Evolutionary conservation across 2,797 vertebrate species (phyloP).

Genomic region (Toxotes lorentzi): DNA sequence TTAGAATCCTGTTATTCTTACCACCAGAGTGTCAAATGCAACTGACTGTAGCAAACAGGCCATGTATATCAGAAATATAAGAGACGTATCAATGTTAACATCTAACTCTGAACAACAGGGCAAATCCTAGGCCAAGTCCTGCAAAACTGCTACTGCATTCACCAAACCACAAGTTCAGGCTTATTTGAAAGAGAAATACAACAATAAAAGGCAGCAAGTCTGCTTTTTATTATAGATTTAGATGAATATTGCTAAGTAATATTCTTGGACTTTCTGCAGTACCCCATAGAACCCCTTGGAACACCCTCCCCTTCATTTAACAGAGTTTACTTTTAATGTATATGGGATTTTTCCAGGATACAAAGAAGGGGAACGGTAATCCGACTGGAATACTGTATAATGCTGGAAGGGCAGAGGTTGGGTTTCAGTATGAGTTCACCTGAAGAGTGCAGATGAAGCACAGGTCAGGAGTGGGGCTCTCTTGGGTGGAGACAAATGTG

Average conservation of each 20-base stretch:
- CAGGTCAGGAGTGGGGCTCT: slow-evolving; percentile 3
- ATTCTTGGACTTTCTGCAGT: slow-evolving; percentile 24
- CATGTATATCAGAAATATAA: too few species aligned
- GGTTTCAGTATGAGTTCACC: slow-evolving; percentile 18
- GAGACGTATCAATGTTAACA: background rate
- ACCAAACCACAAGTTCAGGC: background rate
- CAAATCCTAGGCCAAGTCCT: too few species aligned
- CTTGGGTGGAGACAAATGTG: background rate
- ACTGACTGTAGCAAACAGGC: too few species aligned
- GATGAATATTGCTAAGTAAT: slow-evolving; percentile 27
- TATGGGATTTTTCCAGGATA: slow-evolving; percentile 34
- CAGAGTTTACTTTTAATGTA: slow-evolving; percentile 48
- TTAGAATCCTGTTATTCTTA: too few species aligned
- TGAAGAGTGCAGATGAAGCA: slow-evolving; percentile 16
- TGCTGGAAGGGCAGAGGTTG: slow-evolving; percentile 7
- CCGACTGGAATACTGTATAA: slow-evolving; percentile 4
- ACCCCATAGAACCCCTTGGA: background rate
- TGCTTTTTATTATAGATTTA: slow-evolving; percentile 16
- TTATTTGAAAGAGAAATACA: slow-evolving; percentile 16
- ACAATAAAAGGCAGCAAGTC: background rate
- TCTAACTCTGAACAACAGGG: background rate
- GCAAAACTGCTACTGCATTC: background rate
- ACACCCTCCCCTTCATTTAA: slow-evolving; percentile 29
- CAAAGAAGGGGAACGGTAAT: slow-evolving; percentile 35
- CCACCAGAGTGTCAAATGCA: too few species aligned